Base-by-base conservation (phyloP, 2,888 invertebrate genomes). In the Noctua comes region DNA sequence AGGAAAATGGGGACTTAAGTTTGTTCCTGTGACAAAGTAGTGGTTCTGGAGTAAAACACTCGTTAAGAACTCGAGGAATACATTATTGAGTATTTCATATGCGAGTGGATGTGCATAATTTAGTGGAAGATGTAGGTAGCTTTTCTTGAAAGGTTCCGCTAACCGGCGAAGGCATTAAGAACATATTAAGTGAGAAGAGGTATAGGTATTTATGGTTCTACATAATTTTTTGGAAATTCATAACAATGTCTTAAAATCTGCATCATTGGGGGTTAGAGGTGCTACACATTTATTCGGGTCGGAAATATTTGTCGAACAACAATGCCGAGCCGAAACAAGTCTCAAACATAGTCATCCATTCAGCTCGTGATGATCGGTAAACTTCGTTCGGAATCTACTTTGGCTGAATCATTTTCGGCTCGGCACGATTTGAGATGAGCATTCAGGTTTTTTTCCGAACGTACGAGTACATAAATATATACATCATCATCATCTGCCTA, bases 71-170 rank as follows among this genome's bases (percentile, higher is more conserved):
- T 51, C 31, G 40, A 36, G n/a, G 24, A 73, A 87, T 40, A 68
- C 65, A 59, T 79, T 73, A 68, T 51, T 59, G 46, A 40, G 48
- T 77, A 73, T 70, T 74, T 73, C 65, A 74, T 79, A 77, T 70
- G 31, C 8, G 31, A 36, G 31, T 66, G 70, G 31, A 43, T 51
- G 2, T 62, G 48, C 62, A 51, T 51, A 71, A 62, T 80, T 70
- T 21, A 62, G 27, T 21, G 18, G 10, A n/a, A 27, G 27, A 11
- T n/a, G n/a, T 71, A 62, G 16, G 11, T 57, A 65, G 54, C 46
- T 78, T 40, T 71, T 46, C 51, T 46, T 70, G 51, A 69, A 51
- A 51, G n/a, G 31, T 62, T n/a, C 24, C n/a, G 48, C 24, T 10
- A 59, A 66, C 27, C 4, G 36, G 21, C 24, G 10, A 65, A 46